phyloP scores from a whole-genome alignment of 2,113 vertebrate species.

The Cyanistes caeruleus region DNA sequence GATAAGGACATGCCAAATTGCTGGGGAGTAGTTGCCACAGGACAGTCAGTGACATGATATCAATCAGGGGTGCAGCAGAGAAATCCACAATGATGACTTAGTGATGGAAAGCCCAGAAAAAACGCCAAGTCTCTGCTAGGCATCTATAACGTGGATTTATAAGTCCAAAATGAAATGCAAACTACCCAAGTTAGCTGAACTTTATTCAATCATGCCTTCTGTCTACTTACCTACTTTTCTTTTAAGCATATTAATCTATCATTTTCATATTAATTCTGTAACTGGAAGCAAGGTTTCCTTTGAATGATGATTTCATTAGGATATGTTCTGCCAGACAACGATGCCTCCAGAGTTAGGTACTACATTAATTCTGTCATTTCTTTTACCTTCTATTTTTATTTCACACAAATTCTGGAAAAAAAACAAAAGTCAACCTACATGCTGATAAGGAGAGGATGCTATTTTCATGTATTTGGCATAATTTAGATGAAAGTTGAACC shows the following conservation, averaged over 20 bases:
- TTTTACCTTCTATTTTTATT: conserved; percentile 9
- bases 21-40: not conserved
- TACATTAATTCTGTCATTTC: conserved; percentile 44
- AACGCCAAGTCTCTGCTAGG: not conserved
- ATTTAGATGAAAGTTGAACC: not conserved
- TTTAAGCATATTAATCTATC: conserved; percentile 12
- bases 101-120: not conserved
- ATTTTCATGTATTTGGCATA: not conserved
- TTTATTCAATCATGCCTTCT: conserved; percentile 7
- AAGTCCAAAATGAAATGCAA: not conserved
- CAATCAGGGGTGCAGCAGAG: not conserved
- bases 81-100: not conserved
- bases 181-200: not conserved
- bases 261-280: conserved; percentile 21
- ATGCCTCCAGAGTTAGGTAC: conserved; percentile 14
- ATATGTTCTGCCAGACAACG: not conserved
- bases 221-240: not conserved
- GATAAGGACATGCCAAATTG: not conserved
- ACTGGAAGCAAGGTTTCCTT: conserved; percentile 20
- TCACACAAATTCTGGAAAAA: not conserved
- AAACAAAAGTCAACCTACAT: not conserved
- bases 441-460: not conserved
- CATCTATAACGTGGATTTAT: not conserved
- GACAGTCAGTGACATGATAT: not conserved
- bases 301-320: conserved; percentile 65